A percentile compares a stretch with the other conserved stretches of the same genome.
phyloP scores from a whole-genome alignment of 2,797 vertebrate species.

The Tapirus indicus region DNA sequence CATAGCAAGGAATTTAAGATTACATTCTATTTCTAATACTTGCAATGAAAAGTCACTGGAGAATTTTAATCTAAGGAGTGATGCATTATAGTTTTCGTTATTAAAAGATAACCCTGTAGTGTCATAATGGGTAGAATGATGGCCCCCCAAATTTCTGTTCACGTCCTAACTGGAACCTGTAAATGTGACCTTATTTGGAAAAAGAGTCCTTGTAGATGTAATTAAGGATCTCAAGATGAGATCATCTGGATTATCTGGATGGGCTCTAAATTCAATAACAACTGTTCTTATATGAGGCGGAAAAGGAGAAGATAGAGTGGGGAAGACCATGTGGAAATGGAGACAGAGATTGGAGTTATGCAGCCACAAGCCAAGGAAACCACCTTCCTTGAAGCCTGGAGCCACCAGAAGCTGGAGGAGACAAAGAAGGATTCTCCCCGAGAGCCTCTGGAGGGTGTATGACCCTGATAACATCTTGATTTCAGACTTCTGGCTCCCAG shows the following conservation, averaged over 20 bases:
- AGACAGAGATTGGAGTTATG: no score
- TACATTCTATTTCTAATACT: not conserved
- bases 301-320: not conserved
- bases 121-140: not conserved
- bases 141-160: not conserved
- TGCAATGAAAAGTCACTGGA: not conserved
- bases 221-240: no score
- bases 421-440: not conserved
- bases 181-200: not conserved
- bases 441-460: no score
- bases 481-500: not conserved
- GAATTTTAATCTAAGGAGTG: not conserved
- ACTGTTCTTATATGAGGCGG: not conserved
- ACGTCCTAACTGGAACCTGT: rapidly evolving
- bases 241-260: not conserved
- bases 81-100: not conserved
- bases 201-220: not conserved
- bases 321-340: not conserved
- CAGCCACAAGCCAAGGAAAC: not conserved
- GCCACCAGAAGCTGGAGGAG: not conserved
- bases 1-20: not conserved
- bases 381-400: not conserved
- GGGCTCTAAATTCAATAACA: not conserved
- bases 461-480: not conserved
- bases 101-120: not conserved